Conservation (phyloP, 2,888 invertebrate species). For the Melieria omissa region DNA sequence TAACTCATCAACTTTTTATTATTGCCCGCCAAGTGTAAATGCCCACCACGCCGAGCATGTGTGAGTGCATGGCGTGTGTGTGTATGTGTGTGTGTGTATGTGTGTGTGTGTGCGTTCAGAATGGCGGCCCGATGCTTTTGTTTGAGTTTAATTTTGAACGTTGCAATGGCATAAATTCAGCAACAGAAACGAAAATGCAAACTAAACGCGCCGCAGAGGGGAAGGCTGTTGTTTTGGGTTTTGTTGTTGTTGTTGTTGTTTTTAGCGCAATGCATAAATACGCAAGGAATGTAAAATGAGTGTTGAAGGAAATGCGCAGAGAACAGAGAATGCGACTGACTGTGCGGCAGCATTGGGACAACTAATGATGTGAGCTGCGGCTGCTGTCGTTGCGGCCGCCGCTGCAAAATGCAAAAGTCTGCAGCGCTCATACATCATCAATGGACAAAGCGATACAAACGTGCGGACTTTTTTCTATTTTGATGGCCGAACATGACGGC, state of each 20-base stretch:
- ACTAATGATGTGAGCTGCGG: not conserved
- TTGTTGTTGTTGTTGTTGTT: too few species aligned
- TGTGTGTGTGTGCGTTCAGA: not conserved
- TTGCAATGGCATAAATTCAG: not conserved
- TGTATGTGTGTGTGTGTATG: not conserved
- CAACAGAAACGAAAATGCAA: not conserved
- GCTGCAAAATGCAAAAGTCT: too few species aligned
- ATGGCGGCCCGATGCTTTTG: not conserved
- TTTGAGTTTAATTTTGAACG: not conserved
- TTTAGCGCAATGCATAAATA: too few species aligned
- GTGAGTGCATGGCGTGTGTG: not conserved
- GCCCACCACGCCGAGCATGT: too few species aligned
- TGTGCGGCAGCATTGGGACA: too few species aligned
- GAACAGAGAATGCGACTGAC: too few species aligned
- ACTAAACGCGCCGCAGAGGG: not conserved
- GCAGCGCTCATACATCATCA: too few species aligned
- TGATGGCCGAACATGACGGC: conserved; percentile 22
- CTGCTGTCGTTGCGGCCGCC: conserved; percentile 6
- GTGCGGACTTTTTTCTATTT: not conserved
- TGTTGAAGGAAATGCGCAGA: too few species aligned
- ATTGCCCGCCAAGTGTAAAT: not conserved
- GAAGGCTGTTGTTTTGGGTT: too few species aligned
- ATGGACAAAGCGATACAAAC: not conserved
- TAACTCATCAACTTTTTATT: conserved; percentile 40
- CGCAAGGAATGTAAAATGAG: too few species aligned